Base-by-base conservation (phyloP, 1,140 invertebrate species). In the Heliothis subflexa region DNA sequence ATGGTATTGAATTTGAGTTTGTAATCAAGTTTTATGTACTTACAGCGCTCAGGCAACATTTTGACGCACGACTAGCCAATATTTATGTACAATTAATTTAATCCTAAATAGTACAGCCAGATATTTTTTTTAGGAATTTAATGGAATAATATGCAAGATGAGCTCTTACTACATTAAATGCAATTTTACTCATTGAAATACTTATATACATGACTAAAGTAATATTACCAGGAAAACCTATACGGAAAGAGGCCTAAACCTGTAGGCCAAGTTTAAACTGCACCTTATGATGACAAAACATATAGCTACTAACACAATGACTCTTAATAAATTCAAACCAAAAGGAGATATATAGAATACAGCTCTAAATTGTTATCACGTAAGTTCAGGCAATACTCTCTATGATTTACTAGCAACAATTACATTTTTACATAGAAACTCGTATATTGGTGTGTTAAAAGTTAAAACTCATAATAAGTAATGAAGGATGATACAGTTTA, bases 91-190 rank as follows among this genome's bases (percentile, higher is more conserved):
- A 86, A 81, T 78, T 81, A 62, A 52, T 70, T 83, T 61, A 47
- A 75, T 45, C 77, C 71, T 80, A 76, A 70, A 62, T 73, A 83
- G 68, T 85, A 85, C 81, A 83, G 79, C 76, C 78, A 71, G 72
- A 79, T 75, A 83, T 72, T 78, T 47, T 78, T 82, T 83, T 72
- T 66, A 77, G 57, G 62, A 77, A 40, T 76, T 80, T 54, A 78
- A 68, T 72, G 73, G 78, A 59, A 75, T 73, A 77, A 81, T 81
- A 79, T 81, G 71, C 74, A 82, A 83, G 70, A 86, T 89, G 89
- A 92, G 89, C 83, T 87, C 82, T 86, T 83, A 85, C 87, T 89
- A 93, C 88, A 90, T 91, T 91, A 91, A 93, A 93, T 93, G 91
- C 90, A 91, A 85, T 85, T 89, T 83, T 84, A 86, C 84, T 87